These are phyloP conservation scores for Aldrovandia affinis DNA, from an alignment of 2,797 vertebrate species.

Conservation along the genomic window DNA sequence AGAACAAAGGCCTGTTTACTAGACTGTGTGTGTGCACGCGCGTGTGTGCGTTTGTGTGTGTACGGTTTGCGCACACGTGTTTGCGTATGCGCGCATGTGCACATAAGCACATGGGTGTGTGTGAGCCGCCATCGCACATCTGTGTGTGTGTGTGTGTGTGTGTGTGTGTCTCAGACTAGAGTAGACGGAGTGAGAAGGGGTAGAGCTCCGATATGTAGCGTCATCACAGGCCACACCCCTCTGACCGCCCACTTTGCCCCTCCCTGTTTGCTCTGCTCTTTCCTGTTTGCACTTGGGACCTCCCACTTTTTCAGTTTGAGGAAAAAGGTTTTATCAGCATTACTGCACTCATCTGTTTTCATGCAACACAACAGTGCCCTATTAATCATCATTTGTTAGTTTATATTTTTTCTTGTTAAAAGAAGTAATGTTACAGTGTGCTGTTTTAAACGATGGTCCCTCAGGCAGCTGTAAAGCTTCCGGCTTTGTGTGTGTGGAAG, in stretches of 20 bases:
- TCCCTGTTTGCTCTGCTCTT: not conserved
- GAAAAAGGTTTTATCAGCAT: not conserved
- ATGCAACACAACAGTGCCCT: not conserved
- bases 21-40: no score
- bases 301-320: not conserved
- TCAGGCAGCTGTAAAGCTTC: not conserved
- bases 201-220: not conserved
- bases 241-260: not conserved
- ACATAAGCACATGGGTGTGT: not conserved
- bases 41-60: no score
- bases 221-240: not conserved
- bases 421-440: not conserved
- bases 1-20: no score
- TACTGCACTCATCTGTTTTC: not conserved
- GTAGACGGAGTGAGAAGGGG: not conserved
- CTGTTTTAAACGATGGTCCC: not conserved
- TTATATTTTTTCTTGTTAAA: not conserved
- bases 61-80: no score
- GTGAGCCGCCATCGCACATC: not conserved
- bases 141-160: conserved; percentile 18
- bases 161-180: conserved; percentile 28
- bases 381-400: not conserved
- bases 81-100: no score
- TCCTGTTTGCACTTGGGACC: not conserved
- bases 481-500: not conserved